phyloP scores from a whole-genome alignment of 2,888 invertebrate genomes.

The Lepeophtheirus nordmannii region DNA sequence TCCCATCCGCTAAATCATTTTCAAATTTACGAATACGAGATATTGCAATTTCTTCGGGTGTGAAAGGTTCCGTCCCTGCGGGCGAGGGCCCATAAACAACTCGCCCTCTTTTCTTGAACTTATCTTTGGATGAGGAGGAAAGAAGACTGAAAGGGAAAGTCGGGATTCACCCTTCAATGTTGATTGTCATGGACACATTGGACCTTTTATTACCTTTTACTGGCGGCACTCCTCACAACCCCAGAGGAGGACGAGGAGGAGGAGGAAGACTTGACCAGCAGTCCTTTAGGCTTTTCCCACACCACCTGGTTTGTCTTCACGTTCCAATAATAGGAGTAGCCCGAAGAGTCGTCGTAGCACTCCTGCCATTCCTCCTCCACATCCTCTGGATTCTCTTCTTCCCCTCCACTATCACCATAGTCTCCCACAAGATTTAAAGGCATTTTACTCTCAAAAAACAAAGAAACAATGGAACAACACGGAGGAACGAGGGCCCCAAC shows the following conservation, averaged over 20 bases:
- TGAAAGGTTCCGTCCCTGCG: background rate
- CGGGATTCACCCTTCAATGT: too few relatives aligned
- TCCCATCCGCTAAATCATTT: background rate
- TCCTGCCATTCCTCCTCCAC: conserved; percentile 44
- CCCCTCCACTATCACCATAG: conserved; percentile 3
- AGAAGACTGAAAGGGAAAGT: too few relatives aligned
- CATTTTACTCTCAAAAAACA: background rate
- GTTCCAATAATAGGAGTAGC: conserved; percentile 51
- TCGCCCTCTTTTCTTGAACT: background rate
- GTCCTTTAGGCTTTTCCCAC: conserved; percentile 45
- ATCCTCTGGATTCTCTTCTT: background rate
- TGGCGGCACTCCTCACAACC: too few relatives aligned
- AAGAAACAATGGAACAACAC: background rate
- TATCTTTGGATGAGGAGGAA: background rate
- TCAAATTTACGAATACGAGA: conserved; percentile 16
- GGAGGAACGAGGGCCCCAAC: too few relatives aligned
- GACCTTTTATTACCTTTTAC: too few relatives aligned
- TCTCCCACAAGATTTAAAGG: background rate
- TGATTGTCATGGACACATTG: too few relatives aligned
- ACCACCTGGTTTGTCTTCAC: conserved; percentile 46
- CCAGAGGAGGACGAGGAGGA: too few relatives aligned
- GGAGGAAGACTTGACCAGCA: background rate
- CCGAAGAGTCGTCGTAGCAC: conserved; percentile 45
- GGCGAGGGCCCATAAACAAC: conserved; percentile 13
- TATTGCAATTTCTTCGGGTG: conserved; percentile 17